Base-by-base conservation (phyloP, 2,888 invertebrate genomes). In the Noctua fimbriata region DNA sequence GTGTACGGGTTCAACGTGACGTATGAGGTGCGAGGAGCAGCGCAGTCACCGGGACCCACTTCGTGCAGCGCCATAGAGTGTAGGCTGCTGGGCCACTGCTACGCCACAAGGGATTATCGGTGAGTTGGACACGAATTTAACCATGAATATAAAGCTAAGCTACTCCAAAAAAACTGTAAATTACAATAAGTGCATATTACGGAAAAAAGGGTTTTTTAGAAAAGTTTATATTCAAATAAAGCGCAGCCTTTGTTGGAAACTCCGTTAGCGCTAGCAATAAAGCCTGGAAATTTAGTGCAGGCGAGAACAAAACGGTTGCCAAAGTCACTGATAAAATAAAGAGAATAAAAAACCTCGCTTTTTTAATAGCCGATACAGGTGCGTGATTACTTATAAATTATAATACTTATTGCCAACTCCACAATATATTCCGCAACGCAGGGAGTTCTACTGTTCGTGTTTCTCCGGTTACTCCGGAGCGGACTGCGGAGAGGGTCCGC, bases 1-100 rank as follows among this genome's bases (percentile, higher is more conserved):
- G 98, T 99, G 63, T 99, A 98, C 92, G 99, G 99, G 24, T 99
- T 99, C 96, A 99, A 99, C 96, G 98, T 99, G 90, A 99, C 99
- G 47, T 99, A 99, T 93, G 98, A 99, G 92, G 98, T 99, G 88
- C 92, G 95, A 81, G 93, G 92, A 0, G 94, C 95, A 2, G 92
- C 94, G 4, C 97, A 97, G 76, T 95, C 97, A 28, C 95, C 96
- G 9, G 96, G 94, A 9, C 96, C 92, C 0, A 95, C 97, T 71
- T 97, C 98, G 36, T 99, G 99, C 94, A 98, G 98, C 84, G 98
- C 98, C 79, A 97, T 98, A 87, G 98, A 98, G 89, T 99, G 99
- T 92, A 98, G 99, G 0, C 98, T 98, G 87, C 97, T 98, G 24
- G 99, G 99, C 24, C 97, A 98, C 92, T 99, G 99, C 94, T 98